phyloP scores from a whole-genome alignment of 2,797 vertebrate genomes.

The Molossus molossus region DNA sequence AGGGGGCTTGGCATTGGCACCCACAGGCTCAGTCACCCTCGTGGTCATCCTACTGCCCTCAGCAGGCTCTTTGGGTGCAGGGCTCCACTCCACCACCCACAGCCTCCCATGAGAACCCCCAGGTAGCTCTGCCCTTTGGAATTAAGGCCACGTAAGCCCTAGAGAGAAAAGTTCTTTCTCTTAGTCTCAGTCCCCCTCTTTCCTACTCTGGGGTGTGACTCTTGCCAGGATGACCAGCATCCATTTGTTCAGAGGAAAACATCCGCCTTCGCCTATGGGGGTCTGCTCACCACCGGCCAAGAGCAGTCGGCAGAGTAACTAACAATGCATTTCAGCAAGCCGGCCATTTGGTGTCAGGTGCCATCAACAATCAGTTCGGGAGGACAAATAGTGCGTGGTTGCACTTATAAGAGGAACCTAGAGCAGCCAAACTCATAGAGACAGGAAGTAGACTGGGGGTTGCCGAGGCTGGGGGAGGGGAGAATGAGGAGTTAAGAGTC shows the following conservation, averaged over 20 bases:
- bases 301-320: not conserved
- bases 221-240: not conserved
- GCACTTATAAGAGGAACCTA: not conserved
- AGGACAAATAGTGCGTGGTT: not conserved
- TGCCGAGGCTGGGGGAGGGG: too few relatives aligned
- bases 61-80: not conserved
- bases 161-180: not conserved
- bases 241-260: not conserved
- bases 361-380: not conserved
- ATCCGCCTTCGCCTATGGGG: not conserved
- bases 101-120: not conserved
- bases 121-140: not conserved
- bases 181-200: not conserved
- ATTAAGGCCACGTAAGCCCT: not conserved
- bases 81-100: rapidly evolving
- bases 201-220: not conserved
- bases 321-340: not conserved
- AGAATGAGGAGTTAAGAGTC: not conserved
- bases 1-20: not conserved
- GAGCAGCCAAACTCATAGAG: not conserved
- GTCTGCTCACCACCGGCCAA: not conserved
- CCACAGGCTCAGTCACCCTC: not conserved
- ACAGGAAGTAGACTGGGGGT: not conserved
- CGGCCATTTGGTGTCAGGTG: not conserved
- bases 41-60: rapidly evolving